A percentile compares a stretch with the other conserved stretches of the same genome.
These are phyloP conservation scores for Phallusia fumigata DNA, from an alignment of 23 tunicate species.

Conservation along the genomic window DNA sequence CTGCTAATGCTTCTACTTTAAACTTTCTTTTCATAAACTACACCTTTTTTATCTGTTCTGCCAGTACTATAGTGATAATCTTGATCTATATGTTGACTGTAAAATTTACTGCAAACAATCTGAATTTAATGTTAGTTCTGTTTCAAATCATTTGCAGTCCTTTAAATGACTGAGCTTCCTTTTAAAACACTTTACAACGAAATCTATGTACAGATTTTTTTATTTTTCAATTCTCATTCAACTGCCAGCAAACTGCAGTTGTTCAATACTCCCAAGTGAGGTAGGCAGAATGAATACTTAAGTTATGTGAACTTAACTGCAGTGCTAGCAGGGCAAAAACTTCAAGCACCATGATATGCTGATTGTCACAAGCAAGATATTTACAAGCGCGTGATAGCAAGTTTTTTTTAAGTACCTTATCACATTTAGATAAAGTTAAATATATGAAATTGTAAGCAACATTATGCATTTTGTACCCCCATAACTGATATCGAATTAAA, in stretches of 20 bases:
- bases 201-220: conserved; percentile 1
- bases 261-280: conserved; percentile 1
- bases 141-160: too few relatives aligned
- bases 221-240: neutral
- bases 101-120: too few relatives aligned
- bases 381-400: neutral
- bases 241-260: neutral
- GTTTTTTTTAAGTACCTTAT: neutral
- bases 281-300: neutral
- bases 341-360: conserved; percentile 1
- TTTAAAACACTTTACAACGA: neutral
- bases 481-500: neutral
- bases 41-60: too few relatives aligned
- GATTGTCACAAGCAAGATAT: neutral
- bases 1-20: too few relatives aligned
- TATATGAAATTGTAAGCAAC: neutral
- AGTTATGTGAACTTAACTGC: neutral
- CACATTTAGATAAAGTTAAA: too few relatives aligned
- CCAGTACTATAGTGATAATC: too few relatives aligned
- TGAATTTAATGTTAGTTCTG: too few relatives aligned
- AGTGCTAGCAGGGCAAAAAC: conserved; percentile 1
- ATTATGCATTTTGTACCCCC: neutral
- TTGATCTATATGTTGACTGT: too few relatives aligned
- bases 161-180: neutral
- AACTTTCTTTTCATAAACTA: too few relatives aligned